Evolutionary conservation across 2,113 vertebrate species (phyloP).

Genomic region (Corythoichthys intestinalis): DNA sequence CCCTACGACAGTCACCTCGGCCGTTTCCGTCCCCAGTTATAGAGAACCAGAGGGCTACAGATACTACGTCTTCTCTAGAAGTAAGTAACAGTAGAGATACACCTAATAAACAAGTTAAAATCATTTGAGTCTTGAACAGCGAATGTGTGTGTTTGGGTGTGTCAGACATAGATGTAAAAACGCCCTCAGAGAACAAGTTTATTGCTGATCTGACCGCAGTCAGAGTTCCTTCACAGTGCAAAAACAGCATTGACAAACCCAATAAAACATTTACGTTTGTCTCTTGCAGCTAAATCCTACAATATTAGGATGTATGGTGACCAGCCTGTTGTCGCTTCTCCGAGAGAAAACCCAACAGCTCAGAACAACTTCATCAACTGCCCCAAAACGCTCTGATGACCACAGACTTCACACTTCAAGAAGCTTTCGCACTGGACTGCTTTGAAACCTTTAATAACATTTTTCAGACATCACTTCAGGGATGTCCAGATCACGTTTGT

Average conservation of each 20-base stretch:
- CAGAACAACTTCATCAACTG: constrained; percentile 85
- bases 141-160: constrained; percentile 22
- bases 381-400: constrained; percentile 53
- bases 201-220: neutral
- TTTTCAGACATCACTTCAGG: constrained; percentile 42
- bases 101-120: neutral
- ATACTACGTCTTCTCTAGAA: constrained; percentile 83
- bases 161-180: constrained; percentile 1
- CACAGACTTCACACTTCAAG: neutral
- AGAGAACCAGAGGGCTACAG: constrained; percentile 80
- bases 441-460: constrained; percentile 80
- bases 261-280: neutral
- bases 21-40: constrained; percentile 78
- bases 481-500: too few species aligned
- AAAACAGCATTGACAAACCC: neutral
- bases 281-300: constrained; percentile 81
- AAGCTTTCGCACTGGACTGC: constrained; percentile 55
- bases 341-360: constrained; percentile 60
- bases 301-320: constrained; percentile 75
- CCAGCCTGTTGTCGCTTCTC: constrained; percentile 60
- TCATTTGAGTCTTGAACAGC: constrained; percentile 13
- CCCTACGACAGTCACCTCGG: constrained; percentile 79
- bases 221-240: constrained; percentile 7
- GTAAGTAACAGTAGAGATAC: constrained; percentile 66
- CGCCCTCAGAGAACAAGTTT: neutral